A percentile compares a stretch with the other conserved stretches of the same genome.
Conservation (phyloP, 2,113 vertebrate species). For the Elaphurus davidianus region DNA sequence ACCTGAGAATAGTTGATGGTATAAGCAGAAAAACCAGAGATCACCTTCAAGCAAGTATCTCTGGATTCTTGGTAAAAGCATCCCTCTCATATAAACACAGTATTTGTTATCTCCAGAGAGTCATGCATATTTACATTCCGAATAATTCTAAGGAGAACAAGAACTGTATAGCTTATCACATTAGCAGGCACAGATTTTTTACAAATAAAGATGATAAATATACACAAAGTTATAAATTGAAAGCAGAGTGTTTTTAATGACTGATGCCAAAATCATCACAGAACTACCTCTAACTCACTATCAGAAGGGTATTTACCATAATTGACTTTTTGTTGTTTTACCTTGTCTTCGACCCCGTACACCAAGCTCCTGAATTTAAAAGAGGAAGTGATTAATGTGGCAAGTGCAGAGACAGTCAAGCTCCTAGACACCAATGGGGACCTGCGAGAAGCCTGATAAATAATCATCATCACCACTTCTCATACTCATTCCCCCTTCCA, state of each 20-base stretch:
- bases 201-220: slow-evolving; percentile 8
- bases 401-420: background rate
- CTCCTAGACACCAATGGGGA: background rate
- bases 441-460: slow-evolving; percentile 29
- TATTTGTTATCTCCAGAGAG: background rate
- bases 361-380: slow-evolving; percentile 67
- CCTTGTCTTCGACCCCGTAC: slow-evolving; percentile 62
- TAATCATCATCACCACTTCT: slow-evolving; percentile 35
- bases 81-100: background rate
- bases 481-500: background rate
- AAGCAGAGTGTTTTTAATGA: background rate
- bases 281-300: slow-evolving; percentile 21
- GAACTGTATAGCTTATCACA: background rate
- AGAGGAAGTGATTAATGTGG: slow-evolving; percentile 68
- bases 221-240: background rate
- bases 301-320: slow-evolving; percentile 46
- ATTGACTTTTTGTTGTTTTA: slow-evolving; percentile 63
- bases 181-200: background rate
- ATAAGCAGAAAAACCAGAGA: background rate
- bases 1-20: background rate
- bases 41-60: background rate
- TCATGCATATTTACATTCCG: slow-evolving; percentile 6
- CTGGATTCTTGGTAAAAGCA: background rate
- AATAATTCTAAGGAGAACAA: slow-evolving; percentile 1
- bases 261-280: background rate